Percentiles rank a stretch among this genome's conserved stretches.
phyloP scores from a whole-genome alignment of 1,140 invertebrate species.

The Pachypeltis micranthus region DNA sequence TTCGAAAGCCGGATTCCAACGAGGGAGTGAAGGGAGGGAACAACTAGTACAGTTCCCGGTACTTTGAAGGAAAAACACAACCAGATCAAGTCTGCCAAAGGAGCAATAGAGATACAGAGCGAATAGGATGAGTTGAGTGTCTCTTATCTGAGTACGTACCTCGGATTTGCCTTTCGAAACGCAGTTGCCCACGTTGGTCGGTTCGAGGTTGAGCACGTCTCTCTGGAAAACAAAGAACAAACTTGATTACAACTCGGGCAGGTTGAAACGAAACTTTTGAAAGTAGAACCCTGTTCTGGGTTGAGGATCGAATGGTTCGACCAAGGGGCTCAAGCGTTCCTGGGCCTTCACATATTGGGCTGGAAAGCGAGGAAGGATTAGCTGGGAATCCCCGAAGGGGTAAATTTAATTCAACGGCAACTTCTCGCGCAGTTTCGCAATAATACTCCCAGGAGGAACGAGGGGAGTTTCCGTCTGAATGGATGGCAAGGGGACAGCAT shows the following conservation, averaged over 20 bases:
- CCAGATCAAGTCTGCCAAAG: too few relatives aligned
- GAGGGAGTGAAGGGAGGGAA: too few relatives aligned
- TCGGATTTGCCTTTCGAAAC: conserved; percentile 75
- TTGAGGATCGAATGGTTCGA: too few relatives aligned
- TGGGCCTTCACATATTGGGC: too few relatives aligned
- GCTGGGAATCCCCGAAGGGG: background rate
- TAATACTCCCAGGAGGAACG: background rate
- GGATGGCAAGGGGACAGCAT: background rate
- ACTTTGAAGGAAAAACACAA: too few relatives aligned
- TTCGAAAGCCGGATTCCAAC: too few relatives aligned
- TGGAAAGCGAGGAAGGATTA: background rate
- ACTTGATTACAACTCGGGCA: conserved; percentile 1
- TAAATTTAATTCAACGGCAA: background rate
- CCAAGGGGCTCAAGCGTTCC: too few relatives aligned
- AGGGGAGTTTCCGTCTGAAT: too few relatives aligned
- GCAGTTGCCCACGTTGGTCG: conserved; percentile 61
- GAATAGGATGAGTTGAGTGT: too few relatives aligned
- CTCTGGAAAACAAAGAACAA: conserved; percentile 44
- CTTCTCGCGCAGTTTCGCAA: background rate
- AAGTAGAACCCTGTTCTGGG: background rate
- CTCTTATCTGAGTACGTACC: conserved; percentile 51
- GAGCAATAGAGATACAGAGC: too few relatives aligned
- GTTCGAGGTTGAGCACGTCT: conserved; percentile 59
- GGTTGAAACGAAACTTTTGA: conserved; percentile 2
- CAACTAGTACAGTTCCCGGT: too few relatives aligned